Percentiles rank a stretch among this genome's conserved stretches.
Evolutionary conservation across 1,140 invertebrate genomes (phyloP).

Genomic region (Battus philenor): DNA sequence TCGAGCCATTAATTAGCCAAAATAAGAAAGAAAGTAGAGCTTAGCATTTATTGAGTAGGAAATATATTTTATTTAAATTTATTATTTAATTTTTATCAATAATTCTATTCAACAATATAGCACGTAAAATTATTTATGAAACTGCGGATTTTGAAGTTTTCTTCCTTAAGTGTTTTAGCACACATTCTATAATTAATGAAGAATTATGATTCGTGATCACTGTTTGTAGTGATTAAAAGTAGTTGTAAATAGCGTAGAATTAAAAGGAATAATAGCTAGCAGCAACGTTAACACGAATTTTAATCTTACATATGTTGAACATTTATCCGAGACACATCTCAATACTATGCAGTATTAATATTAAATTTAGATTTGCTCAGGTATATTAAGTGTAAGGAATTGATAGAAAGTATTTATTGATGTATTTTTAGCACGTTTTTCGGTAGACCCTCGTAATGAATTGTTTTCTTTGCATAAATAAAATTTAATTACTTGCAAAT

Average conservation of each 20-base stretch:
- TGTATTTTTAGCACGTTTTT: neutral
- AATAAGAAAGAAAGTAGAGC: conserved; percentile 34
- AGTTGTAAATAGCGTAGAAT: conserved; percentile 13
- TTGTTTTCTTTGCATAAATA: too few relatives aligned
- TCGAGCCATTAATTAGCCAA: conserved; percentile 22
- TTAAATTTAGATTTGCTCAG: conserved; percentile 13
- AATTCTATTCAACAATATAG: conserved; percentile 8
- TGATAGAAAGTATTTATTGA: too few relatives aligned
- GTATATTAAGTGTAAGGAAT: conserved; percentile 5
- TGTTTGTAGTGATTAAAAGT: conserved; percentile 4
- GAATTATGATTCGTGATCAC: neutral
- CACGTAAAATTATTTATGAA: neutral
- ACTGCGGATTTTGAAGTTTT: neutral
- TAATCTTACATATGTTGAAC: conserved; percentile 4
- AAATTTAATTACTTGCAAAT: too few relatives aligned
- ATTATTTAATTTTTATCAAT: neutral
- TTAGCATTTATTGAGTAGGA: conserved; percentile 28
- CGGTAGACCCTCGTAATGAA: too few relatives aligned
- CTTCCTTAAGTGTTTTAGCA: conserved; percentile 1
- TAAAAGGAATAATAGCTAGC: neutral
- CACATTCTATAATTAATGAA: neutral
- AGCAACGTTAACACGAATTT: neutral
- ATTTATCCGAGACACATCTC: neutral
- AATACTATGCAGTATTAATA: neutral
- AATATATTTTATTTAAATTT: neutral